These are phyloP conservation scores for Thymallus thymallus DNA, from an alignment of 2,113 vertebrate species.

Conservation along the genomic window DNA sequence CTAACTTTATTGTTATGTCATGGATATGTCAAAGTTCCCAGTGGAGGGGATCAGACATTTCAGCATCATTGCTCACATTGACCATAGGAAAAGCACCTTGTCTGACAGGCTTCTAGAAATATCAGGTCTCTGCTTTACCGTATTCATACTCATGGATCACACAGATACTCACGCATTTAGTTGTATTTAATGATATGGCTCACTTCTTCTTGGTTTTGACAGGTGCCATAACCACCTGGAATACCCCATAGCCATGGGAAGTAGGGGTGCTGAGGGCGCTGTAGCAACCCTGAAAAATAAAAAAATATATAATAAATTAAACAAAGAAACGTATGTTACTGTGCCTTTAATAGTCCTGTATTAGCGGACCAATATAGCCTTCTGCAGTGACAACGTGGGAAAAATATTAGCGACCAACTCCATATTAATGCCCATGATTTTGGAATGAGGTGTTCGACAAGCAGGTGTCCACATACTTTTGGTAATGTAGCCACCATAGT, in stretches of 20 bases:
- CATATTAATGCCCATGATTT: too few species aligned
- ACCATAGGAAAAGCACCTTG: conserved; percentile 97
- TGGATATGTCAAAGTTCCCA: conserved; percentile 84
- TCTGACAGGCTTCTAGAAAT: conserved; percentile 93
- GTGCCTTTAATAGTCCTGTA: too few species aligned
- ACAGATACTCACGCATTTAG: neutral
- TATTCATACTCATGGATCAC: neutral
- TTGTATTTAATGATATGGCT: neutral
- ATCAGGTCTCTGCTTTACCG: conserved; percentile 75
- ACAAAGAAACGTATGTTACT: too few species aligned
- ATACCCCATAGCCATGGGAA: neutral
- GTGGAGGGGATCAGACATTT: conserved; percentile 91
- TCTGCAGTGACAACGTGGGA: too few species aligned
- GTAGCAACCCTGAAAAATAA: too few species aligned
- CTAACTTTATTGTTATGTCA: neutral
- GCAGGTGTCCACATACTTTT: too few species aligned
- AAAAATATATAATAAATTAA: too few species aligned
- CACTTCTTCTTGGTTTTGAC: conserved; percentile 18
- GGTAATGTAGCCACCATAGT: too few species aligned
- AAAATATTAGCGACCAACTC: too few species aligned
- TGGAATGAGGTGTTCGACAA: too few species aligned
- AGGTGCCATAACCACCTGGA: conserved; percentile 85
- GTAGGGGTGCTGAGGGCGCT: neutral
- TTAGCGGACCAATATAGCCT: too few species aligned
- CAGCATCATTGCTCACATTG: conserved; percentile 95